These are phyloP conservation scores for Bergia sp. DNA, from an alignment of 92 coral and sea anemone genomes.

Conservation along the genomic window DNA sequence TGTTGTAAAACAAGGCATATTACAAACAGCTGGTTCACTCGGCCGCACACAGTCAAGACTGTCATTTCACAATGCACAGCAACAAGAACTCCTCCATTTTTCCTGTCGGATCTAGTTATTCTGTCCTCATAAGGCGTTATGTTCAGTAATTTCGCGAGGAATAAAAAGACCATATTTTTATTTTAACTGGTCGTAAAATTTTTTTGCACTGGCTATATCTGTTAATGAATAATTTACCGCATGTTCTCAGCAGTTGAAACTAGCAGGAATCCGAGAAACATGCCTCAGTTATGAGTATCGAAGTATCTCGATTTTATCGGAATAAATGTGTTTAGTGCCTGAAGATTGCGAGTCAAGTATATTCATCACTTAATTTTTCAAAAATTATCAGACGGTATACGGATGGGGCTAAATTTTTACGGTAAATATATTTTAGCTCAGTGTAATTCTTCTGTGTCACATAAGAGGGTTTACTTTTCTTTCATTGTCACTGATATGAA, in stretches of 20 bases:
- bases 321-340: neutral
- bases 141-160: neutral
- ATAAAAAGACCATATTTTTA: neutral
- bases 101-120: neutral
- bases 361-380: neutral
- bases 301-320: neutral
- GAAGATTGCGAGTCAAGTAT: neutral
- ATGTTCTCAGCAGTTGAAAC: constrained; percentile 11
- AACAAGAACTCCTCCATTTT: neutral
- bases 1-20: neutral
- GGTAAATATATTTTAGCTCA: neutral
- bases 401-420: neutral
- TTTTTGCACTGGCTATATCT: neutral
- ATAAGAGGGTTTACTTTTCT: too few species aligned
- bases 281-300: neutral
- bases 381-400: neutral
- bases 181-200: neutral
- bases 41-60: constrained; percentile 11
- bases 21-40: neutral
- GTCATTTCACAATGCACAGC: neutral
- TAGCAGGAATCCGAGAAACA: neutral
- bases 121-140: neutral
- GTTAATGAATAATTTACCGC: constrained; percentile 3
- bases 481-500: neutral
- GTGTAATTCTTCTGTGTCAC: neutral